Evolutionary conservation across 1,140 invertebrate species (phyloP).

Genomic region (Brachionus rotundiformis): DNA sequence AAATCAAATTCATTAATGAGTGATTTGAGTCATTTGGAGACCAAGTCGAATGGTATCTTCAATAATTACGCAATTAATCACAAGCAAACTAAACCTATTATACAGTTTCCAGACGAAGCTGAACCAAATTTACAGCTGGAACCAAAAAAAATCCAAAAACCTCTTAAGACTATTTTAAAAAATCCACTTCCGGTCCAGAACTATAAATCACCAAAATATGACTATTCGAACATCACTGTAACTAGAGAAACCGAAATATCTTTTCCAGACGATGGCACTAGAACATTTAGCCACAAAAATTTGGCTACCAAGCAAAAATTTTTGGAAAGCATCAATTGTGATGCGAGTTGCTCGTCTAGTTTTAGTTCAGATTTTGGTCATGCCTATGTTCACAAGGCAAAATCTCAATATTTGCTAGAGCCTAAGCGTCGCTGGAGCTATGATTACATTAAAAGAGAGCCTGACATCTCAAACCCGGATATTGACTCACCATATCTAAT

Average conservation of each 20-base stretch:
- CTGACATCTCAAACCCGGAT: background rate
- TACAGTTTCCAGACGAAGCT: background rate
- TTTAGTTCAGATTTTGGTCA: constrained; percentile 7
- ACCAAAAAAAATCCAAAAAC: background rate
- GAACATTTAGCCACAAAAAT: background rate
- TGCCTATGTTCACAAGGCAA: background rate
- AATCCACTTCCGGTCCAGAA: background rate
- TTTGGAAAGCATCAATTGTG: constrained; percentile 28
- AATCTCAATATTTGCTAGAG: background rate
- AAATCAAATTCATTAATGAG: background rate
- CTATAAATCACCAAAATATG: background rate
- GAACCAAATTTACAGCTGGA: background rate
- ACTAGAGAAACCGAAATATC: background rate
- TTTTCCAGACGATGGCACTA: background rate
- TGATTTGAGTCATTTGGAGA: background rate
- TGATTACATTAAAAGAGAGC: constrained; percentile 29
- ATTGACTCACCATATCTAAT: constrained; percentile 28
- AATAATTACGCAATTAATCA: background rate
- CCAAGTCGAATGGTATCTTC: background rate
- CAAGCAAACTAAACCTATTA: background rate
- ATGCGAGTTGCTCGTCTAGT: constrained; percentile 30
- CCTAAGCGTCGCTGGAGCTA: constrained; percentile 19
- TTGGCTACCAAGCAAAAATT: constrained; percentile 25
- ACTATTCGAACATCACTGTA: background rate
- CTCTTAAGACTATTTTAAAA: constrained; percentile 28